Base-by-base conservation (phyloP, 2,888 invertebrate species). In the Stenodema calcarata region DNA sequence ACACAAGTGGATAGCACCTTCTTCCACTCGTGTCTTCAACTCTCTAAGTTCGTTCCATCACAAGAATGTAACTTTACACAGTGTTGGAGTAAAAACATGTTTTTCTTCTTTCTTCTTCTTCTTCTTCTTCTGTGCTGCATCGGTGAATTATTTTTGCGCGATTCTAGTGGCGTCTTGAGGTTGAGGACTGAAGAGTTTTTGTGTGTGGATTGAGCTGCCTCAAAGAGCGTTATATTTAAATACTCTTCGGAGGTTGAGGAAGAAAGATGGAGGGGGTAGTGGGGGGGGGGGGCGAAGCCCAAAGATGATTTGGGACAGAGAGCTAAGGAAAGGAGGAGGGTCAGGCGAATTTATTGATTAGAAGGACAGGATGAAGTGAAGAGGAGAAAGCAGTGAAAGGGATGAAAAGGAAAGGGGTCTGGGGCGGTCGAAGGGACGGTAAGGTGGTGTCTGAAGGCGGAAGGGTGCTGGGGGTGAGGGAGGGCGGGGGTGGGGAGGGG, bases 361-460 rank as follows among this genome's bases (percentile, higher is more conserved):
- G 73, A 73, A 73, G 73, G 73, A 35, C 35, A 73, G 73, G 73
- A 35, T 73, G 73, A 35, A 73, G 73, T 73, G 73, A 73, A 73
- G 73, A 73, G 73, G 73, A 73, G 73, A 73, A 73, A 73, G 73
- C 73, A 73, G 73, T 30, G 73, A 73, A 73, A 73, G 73, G 73
- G 73, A 41, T 73, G 73, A 73, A 73, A 62, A 73, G 73, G 73
- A 73, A 73, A 73, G 73, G 73, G 73, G 14, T 30, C 35, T 7
- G 35, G 4, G 18, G 54, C 11, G 18, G 70, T 30, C 70, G 70
- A 27, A 70, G 70, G 70, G 27, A 14, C 14, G 6, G 7, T 16
- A 23, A 9, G 12, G 27, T 14, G 27, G 28, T 11, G 73, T 0
- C 12, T n/a, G n/a, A n/a, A n/a, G 47, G 14, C 47, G 47, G 14